Conservation (phyloP, 2,113 vertebrate genomes). For the Leucoraja erinaceus region DNA sequence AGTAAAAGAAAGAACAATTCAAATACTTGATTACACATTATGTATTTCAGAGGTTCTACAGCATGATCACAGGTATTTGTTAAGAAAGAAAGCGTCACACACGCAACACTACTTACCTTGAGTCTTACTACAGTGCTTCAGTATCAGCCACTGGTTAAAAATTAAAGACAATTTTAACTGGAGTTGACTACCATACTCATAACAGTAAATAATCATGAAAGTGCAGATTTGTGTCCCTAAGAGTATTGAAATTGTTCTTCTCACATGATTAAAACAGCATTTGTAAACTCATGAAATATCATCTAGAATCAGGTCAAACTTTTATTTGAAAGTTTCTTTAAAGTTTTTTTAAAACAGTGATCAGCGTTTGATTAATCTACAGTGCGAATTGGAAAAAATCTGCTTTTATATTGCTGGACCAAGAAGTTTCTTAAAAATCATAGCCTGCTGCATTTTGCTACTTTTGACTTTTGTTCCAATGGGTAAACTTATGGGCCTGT, state of each 20-base stretch:
- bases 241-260: conserved; percentile 27
- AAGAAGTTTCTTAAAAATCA: background rate
- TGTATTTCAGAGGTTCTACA: background rate
- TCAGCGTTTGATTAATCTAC: background rate
- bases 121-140: conserved; percentile 16
- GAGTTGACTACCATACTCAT: background rate
- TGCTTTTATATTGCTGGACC: background rate
- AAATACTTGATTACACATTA: background rate
- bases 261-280: conserved; percentile 41
- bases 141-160: conserved; percentile 26
- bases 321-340: conserved; percentile 58
- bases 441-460: background rate
- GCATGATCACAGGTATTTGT: background rate
- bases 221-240: conserved; percentile 26
- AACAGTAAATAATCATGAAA: conserved; percentile 20
- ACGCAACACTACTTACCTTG: conserved; percentile 35
- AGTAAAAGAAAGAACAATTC: too few species aligned
- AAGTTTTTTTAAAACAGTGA: background rate
- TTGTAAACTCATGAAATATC: conserved; percentile 49
- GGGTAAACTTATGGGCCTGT: background rate
- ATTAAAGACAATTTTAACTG: conserved; percentile 39
- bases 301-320: conserved; percentile 55
- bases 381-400: background rate
- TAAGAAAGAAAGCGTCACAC: background rate
- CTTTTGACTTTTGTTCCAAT: background rate